Evolutionary conservation across 1,140 invertebrate species (phyloP), one percentile per base, ranked within the genome.

Genomic region (Stratiolaelaps scimitus): DNA sequence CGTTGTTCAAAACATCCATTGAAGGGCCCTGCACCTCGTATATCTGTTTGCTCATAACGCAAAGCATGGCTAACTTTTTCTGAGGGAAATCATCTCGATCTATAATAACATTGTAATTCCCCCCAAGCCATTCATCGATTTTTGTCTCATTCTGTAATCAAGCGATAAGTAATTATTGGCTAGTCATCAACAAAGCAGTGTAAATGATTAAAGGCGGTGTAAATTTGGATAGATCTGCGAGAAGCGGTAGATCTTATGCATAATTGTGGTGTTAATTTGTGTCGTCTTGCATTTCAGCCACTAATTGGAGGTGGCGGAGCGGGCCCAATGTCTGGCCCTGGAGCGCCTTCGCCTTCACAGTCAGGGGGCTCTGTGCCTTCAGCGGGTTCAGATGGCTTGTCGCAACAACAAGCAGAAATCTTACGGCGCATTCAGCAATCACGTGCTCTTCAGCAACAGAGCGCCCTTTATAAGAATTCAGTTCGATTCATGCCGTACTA

Each of bases 341-440:
- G 26, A 34, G 53, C 26, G n/a, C 26, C 34, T 1, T 15, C 53
- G 2, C 17, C 53, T 23, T 60, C 53, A 15, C 34, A 26, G 53
- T 19, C 53, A 13, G 53, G 17, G 15, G 26, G 26, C 4, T 60
- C 26, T 60, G 53, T 34, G 53, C 15, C 53, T 10, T 26, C 53
- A 40, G 10, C 34, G 34, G 34, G 34, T 26, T 26, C 53, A 26
- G 53, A 60, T 29, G 34, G 53, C 34, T 23, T 60, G 17, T 60
- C 53, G 17, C 53, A 60, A 23, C 53, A 60, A 23, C 53, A 60
- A 23, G 53, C 53, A 34, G 53, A 60, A 60, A 60, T 60, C 26
- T 29, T 60, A 6, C 53, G 53, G 26, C 53, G 53, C 1, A 60
- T 60, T 23, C 53, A 60, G 4, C 53, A 60, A 60, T 60, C 53